Conservation (phyloP, 2,113 vertebrate species). For the Chrysemys picta region DNA sequence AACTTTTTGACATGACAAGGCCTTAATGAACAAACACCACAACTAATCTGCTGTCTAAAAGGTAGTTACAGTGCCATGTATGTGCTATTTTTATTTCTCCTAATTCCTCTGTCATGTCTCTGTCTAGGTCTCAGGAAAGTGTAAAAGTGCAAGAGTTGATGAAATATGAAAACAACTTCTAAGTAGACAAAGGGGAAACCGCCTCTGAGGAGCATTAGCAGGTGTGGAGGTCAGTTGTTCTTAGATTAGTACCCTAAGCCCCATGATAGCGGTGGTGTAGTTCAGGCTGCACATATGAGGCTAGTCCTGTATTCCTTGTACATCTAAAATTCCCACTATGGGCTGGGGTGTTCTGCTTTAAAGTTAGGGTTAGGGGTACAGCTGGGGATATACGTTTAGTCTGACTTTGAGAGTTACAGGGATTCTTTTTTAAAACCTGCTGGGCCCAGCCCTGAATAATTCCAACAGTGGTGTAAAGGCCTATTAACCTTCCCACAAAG, state of each 20-base stretch:
- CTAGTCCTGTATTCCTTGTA: neutral
- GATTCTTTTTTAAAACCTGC: neutral
- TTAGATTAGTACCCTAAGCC: fast-evolving
- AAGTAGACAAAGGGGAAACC: neutral
- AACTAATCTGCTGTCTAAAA: neutral
- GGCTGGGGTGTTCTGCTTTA: neutral
- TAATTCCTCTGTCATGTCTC: neutral
- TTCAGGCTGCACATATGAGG: fast-evolving
- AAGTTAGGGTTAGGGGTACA: neutral
- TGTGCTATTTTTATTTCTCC: too few relatives aligned
- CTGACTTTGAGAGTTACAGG: neutral
- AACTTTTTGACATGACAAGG: neutral
- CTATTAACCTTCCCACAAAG: neutral
- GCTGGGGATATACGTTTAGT: neutral
- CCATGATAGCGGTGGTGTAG: neutral
- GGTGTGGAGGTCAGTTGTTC: neutral
- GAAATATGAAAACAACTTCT: neutral
- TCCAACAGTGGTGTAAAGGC: neutral
- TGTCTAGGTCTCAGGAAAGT: neutral
- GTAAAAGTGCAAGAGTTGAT: too few relatives aligned
- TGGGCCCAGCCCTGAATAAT: neutral
- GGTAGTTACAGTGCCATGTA: too few relatives aligned
- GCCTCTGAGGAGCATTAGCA: neutral
- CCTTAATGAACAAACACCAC: neutral
- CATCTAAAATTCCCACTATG: neutral